phyloP scores from a whole-genome alignment of 1,140 invertebrate species.

The Drosophila orosa region DNA sequence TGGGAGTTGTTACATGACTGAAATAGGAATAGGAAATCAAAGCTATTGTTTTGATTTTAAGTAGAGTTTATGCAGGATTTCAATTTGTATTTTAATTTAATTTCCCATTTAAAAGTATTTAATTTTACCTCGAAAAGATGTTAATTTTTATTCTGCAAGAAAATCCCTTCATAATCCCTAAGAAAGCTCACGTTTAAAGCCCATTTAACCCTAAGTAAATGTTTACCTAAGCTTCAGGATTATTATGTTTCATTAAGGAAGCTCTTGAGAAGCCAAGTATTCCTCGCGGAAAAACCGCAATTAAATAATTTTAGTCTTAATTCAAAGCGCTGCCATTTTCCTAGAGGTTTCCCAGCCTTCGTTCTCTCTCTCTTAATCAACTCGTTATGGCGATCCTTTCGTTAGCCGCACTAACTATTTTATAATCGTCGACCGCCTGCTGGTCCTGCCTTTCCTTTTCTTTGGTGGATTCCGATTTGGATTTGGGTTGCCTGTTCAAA shows the following conservation, averaged over 20 bases:
- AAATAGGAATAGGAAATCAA: background rate
- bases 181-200: background rate
- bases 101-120: background rate
- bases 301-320: slow-evolving; percentile 12
- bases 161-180: background rate
- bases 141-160: background rate
- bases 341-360: background rate
- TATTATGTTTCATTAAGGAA: slow-evolving; percentile 15
- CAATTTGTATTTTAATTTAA: background rate
- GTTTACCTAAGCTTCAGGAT: background rate
- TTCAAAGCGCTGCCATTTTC: slow-evolving; percentile 3
- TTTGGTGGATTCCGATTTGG: slow-evolving; percentile 34
- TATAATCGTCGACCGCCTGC: slow-evolving; percentile 52
- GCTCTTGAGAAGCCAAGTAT: slow-evolving; percentile 5
- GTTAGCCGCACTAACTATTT: slow-evolving; percentile 48
- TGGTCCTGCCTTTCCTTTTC: slow-evolving; percentile 21
- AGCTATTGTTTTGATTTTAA: background rate
- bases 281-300: background rate
- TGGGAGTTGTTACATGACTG: slow-evolving; percentile 8
- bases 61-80: background rate
- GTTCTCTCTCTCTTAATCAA: slow-evolving; percentile 23
- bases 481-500: slow-evolving; percentile 53
- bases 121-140: background rate
- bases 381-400: slow-evolving; percentile 16
- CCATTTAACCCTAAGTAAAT: background rate